phyloP scores from a whole-genome alignment of 1,140 invertebrate genomes.

The Cydia amplana region DNA sequence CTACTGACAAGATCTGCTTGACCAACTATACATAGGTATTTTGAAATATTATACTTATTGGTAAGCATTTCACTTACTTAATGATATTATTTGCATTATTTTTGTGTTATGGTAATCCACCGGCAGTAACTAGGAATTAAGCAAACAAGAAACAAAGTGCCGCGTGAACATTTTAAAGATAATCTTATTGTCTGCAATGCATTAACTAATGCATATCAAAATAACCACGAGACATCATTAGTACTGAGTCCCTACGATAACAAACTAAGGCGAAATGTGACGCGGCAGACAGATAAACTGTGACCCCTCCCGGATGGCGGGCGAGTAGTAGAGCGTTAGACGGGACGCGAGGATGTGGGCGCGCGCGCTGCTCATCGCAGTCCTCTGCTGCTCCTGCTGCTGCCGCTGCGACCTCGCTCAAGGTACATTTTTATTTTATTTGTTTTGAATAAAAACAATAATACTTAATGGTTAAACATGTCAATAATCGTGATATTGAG shows the following conservation, averaged over 20 bases:
- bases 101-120: not conserved
- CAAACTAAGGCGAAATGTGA: conserved; percentile 16
- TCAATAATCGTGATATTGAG: conserved; percentile 1
- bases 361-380: not conserved
- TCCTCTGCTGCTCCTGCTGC: not conserved
- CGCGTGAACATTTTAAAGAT: not conserved
- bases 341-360: conserved; percentile 23
- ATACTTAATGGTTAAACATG: not conserved
- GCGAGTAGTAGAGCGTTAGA: not conserved
- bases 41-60: too few relatives aligned
- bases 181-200: not conserved
- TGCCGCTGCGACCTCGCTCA: not conserved
- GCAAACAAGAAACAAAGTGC: not conserved
- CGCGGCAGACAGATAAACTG: conserved; percentile 27
- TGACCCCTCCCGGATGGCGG: conserved; percentile 10
- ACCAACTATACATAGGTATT: too few relatives aligned
- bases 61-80: not conserved
- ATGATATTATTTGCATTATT: conserved; percentile 6
- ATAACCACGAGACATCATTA: conserved; percentile 3
- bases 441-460: not conserved
- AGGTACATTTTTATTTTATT: not conserved
- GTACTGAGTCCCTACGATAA: conserved; percentile 12
- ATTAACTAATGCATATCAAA: conserved; percentile 4
- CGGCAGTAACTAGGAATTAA: not conserved
- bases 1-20: too few relatives aligned